Conservation (phyloP, 2,888 invertebrate species). For the Phortica okadai region DNA sequence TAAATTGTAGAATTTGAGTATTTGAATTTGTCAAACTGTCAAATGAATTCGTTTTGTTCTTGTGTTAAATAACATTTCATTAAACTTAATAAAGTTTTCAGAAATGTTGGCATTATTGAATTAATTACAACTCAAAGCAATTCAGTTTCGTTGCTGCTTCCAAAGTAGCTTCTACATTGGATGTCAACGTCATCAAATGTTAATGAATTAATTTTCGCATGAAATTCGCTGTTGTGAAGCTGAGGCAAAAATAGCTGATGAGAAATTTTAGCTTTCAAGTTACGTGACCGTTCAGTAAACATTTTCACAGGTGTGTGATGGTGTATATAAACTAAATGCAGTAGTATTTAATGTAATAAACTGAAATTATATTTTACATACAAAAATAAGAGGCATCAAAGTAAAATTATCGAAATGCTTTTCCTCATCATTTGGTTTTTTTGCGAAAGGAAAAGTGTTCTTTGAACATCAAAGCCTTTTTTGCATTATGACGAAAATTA, state of each 20-base stretch:
- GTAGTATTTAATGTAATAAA: conserved; percentile 9
- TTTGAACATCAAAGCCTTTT: no score
- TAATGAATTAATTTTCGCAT: conserved; percentile 65
- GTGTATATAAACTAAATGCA: neutral
- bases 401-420: neutral
- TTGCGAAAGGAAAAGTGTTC: no score
- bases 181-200: conserved; percentile 62
- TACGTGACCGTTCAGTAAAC: neutral
- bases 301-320: neutral
- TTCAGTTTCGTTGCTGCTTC: neutral
- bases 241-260: no score
- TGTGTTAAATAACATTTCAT: no score
- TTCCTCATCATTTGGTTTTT: no score
- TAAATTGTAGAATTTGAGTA: no score
- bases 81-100: neutral
- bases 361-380: conserved; percentile 8
- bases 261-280: no score
- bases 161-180: neutral
- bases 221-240: conserved; percentile 48
- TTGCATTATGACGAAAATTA: no score
- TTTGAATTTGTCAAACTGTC: no score
- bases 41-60: no score
- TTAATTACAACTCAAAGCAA: conserved; percentile 67
- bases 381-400: neutral
- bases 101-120: conserved; percentile 59